Evolutionary conservation across 2,888 invertebrate genomes (phyloP), one percentile per base, ranked within the genome.

Genomic region (Nycteola revayana): DNA sequence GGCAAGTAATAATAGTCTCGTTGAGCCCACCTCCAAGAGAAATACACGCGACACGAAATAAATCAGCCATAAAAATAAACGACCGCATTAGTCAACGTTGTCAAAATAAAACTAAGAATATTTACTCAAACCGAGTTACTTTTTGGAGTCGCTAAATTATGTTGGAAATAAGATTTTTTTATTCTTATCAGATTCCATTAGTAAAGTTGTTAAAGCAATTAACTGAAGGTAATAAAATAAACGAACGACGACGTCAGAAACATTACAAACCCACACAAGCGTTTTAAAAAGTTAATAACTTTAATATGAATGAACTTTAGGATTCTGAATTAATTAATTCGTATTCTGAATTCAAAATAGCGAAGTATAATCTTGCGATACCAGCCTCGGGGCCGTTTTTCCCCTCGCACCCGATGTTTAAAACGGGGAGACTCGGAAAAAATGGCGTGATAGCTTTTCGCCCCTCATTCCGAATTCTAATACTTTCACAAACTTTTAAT

Each of bases 401-500:
- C 58, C 57, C 52, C 36, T 55, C 56, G 36, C 42, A 30, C 58
- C 56, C 59, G 50, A 49, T 60, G 63, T 55, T 60, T 55, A 54
- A 50, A 59, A 65, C 49, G 43, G 63, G 73, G 74, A 69, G 68
- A 67, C 46, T 43, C 54, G 67, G 66, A 75, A 79, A 84, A 84
- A 81, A 78, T 71, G 70, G 72, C 74, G 71, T 73, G 78, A 83
- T 84, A 78, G 84, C 83, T 84, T 82, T 81, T 79, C 79, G 69
- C 81, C 84, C 81, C 82, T 86, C 82, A 81, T 86, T 84, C 79
- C 72, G 75, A 84, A 83, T 87, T 87, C 84, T 81, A 83, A 87
- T 87, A 85, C 85, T 84, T 84, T 68, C 66, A 58, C 75, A 80
- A 87, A 88, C 83, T 88, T 88, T 87, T 87, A 87, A 87, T 87